These are phyloP conservation scores for Aldrovandia affinis DNA, from an alignment of 2,797 vertebrate species.

Conservation along the genomic window DNA sequence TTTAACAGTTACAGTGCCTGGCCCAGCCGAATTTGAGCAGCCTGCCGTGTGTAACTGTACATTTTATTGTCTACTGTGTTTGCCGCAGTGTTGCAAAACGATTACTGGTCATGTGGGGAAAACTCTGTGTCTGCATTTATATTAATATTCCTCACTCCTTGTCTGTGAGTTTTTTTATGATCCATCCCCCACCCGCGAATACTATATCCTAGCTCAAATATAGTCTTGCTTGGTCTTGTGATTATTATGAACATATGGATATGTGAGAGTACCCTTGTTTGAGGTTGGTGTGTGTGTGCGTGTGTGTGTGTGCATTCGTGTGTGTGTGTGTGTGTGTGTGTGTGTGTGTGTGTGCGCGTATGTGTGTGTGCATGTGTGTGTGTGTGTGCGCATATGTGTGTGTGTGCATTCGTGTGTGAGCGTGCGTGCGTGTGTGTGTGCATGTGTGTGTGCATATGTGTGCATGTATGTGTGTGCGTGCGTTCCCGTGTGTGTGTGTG, in stretches of 20 bases:
- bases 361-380: not conserved
- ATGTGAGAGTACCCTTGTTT: not conserved
- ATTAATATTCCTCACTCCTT: not conserved
- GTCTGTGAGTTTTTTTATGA: not conserved
- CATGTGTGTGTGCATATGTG: no score
- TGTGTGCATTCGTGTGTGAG: no score
- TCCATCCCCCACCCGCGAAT: not conserved
- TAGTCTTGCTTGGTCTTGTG: not conserved
- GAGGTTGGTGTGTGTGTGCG: not conserved
- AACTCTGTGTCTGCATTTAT: not conserved
- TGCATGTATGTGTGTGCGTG: not conserved
- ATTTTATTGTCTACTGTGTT: not conserved
- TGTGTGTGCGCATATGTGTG: not conserved
- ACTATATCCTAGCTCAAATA: not conserved
- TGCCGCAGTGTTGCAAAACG: slow-evolving; percentile 10
- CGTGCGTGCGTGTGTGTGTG: not conserved
- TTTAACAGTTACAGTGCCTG: not conserved
- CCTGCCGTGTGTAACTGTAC: not conserved
- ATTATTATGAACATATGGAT: not conserved
- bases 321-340: not conserved
- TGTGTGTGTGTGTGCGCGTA: not conserved
- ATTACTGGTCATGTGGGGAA: not conserved
- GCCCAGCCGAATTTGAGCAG: not conserved
- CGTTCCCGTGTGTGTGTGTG: not conserved
- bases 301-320: not conserved